phyloP scores from a whole-genome alignment of 2,888 invertebrate genomes.

The Aleiodes leptofemur region DNA sequence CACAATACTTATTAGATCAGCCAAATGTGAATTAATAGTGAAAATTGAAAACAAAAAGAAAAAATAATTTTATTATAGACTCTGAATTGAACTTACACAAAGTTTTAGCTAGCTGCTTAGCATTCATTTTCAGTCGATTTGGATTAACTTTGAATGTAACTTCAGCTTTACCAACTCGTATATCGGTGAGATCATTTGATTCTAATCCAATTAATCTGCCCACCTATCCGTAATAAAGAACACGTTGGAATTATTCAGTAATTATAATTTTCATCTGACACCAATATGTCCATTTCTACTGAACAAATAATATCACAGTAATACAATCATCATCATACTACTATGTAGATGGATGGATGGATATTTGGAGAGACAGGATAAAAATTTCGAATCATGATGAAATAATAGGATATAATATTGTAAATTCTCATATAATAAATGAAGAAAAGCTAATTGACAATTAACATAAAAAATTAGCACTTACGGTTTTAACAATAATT shows the following conservation, averaged over 20 bases:
- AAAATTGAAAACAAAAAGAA: slow-evolving; percentile 11
- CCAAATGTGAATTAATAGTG: not conserved
- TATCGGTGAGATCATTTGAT: slow-evolving; percentile 80
- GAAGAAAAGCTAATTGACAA: no score
- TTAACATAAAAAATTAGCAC: not conserved
- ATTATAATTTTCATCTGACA: no score
- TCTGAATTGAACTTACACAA: slow-evolving; percentile 78
- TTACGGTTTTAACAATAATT: slow-evolving; percentile 79
- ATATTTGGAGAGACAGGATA: no score
- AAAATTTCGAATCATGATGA: no score
- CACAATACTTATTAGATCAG: no score
- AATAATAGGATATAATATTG: no score
- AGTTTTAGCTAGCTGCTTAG: slow-evolving; percentile 81
- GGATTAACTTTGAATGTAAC: slow-evolving; percentile 86
- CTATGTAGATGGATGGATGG: no score
- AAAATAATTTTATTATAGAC: slow-evolving; percentile 3
- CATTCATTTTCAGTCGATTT: slow-evolving; percentile 78
- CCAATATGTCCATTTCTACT: no score
- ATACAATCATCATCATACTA: no score
- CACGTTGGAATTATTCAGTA: no score
- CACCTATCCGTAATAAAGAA: slow-evolving; percentile 58
- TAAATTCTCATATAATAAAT: no score
- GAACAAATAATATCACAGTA: no score
- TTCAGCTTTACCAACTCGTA: slow-evolving; percentile 85
- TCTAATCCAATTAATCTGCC: slow-evolving; percentile 84